Base-by-base conservation (phyloP, 1,140 invertebrate genomes). In the Aphis gossypii region DNA sequence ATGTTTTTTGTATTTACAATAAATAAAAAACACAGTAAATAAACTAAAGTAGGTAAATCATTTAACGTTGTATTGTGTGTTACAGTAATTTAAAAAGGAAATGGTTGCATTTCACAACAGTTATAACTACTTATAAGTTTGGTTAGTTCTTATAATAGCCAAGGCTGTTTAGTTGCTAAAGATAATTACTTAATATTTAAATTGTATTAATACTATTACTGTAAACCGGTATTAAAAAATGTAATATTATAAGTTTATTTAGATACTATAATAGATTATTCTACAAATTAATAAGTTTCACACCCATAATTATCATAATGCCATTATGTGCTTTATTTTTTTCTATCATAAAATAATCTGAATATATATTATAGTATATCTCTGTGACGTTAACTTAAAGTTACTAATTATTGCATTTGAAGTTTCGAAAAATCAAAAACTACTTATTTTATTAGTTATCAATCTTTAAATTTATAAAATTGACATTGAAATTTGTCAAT, bases 151-250 rank as follows among this genome's bases (percentile, higher is more conserved):
- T 35, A 76, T n/a, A n/a, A 14, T 76, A 35, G 30, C 14, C 60
- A 76, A 76, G 60, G 60, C n/a, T 76, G 14, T 76, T 76, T 9
- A 14, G 30, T 76, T 76, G n/a, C n/a, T n/a, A n/a, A 76, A 76
- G 30, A 76, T 76, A 76, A 76, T 76, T 76, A 76, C 60, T n/a
- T 76, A 76, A 76, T 76, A 76, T 76, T 76, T n/a, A 76, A 76
- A 76, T 68, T n/a, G 60, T n/a, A 76, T n/a, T 76, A 20, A 68
- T 68, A n/a, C 9, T 76, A 76, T 76, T 76, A 76, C 60, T 76
- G n/a, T n/a, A 76, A n/a, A 76, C 60, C n/a, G 60, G 60, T 76
- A 76, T 18, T 76, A n/a, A 76, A 35, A n/a, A 35, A 14, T 76
- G n/a, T 76, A 14, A 18, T 76, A 35, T 76, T 76, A n/a, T n/a